These are phyloP conservation scores for Gobio occitaniae DNA, from an alignment of 2,797 vertebrate genomes.

Conservation along the genomic window DNA sequence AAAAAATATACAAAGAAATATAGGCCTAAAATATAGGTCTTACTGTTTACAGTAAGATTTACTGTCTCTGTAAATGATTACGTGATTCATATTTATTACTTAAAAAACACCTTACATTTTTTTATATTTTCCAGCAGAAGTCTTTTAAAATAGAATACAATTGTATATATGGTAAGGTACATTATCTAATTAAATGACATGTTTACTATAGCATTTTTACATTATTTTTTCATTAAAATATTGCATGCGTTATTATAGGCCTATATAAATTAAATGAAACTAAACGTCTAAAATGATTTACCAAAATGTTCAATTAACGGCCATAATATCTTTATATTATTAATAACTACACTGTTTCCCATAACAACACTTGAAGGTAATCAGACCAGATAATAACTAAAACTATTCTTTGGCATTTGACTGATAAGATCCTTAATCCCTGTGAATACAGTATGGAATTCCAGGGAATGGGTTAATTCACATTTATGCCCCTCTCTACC, in stretches of 20 bases:
- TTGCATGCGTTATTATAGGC: neutral
- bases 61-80: neutral
- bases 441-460: slow-evolving; percentile 40
- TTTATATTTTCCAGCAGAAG: no score
- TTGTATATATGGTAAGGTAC: neutral
- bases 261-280: neutral
- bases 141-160: no score
- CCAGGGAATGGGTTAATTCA: slow-evolving; percentile 41
- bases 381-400: neutral
- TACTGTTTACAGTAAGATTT: neutral
- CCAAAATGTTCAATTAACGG: neutral
- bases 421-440: neutral
- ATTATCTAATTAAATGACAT: neutral
- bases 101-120: no score
- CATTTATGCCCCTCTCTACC: slow-evolving; percentile 69
- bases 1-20: neutral
- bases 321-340: neutral
- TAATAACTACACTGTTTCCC: neutral
- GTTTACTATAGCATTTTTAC: neutral
- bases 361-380: neutral
- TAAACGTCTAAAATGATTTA: neutral
- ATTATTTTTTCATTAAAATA: neutral
- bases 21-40: no score
- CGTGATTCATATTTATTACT: neutral
- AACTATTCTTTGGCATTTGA: neutral